These are phyloP conservation scores for Tenrec ecaudatus DNA, from an alignment of 2,113 vertebrate species.

Conservation along the genomic window DNA sequence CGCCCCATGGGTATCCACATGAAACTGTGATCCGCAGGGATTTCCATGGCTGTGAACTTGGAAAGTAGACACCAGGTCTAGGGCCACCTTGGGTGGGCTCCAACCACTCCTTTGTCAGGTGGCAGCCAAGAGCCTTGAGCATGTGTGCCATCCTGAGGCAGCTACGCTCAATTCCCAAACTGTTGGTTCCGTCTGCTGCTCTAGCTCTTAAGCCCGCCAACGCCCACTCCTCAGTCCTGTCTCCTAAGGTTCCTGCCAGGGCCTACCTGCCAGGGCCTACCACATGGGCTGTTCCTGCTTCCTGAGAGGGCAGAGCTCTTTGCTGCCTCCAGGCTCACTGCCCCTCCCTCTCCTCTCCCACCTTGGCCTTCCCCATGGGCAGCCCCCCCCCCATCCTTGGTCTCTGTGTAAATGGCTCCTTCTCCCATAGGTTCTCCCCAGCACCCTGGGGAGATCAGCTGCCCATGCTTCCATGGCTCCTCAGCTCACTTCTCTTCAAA, in stretches of 20 bases:
- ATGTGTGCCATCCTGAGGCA: neutral
- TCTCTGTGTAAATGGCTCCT: neutral
- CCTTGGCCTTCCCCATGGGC: neutral
- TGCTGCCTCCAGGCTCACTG: neutral
- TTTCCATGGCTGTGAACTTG: neutral
- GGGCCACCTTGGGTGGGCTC: neutral
- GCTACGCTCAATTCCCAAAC: accelerated
- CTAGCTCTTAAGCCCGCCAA: no score
- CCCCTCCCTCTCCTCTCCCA: neutral
- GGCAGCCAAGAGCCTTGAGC: neutral
- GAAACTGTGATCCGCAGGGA: neutral
- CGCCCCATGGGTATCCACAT: neutral
- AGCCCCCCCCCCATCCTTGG: accelerated
- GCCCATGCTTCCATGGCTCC: neutral
- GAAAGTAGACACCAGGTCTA: neutral
- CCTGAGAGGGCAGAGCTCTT: neutral
- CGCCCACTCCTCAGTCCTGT: no score
- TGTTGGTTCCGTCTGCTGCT: neutral
- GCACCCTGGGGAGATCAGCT: neutral
- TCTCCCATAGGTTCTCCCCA: neutral
- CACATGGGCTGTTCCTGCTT: neutral
- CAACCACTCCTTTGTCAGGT: neutral
- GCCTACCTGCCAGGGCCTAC: no score
- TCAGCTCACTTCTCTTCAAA: neutral
- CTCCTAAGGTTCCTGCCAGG: no score